Conservation (phyloP, 1,140 invertebrate genomes). For the Zaprionus taronus region DNA sequence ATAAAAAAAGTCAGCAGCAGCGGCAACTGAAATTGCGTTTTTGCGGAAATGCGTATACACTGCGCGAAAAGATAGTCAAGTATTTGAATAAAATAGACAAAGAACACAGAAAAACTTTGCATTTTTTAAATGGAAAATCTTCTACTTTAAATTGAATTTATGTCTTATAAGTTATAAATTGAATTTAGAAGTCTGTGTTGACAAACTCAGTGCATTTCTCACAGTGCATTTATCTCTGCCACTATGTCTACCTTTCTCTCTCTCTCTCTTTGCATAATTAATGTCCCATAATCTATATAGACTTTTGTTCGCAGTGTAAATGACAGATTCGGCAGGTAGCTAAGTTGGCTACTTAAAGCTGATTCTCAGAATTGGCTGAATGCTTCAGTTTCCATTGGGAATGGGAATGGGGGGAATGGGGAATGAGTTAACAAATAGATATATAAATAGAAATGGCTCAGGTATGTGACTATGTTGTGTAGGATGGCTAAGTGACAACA, state of each 20-base stretch:
- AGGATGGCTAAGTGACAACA: constrained; percentile 52
- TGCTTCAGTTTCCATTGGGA: constrained; percentile 21
- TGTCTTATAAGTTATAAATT: too few species aligned
- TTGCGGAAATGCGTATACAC: constrained; percentile 33
- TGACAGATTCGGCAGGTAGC: constrained; percentile 42
- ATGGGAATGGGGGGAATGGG: constrained; percentile 27
- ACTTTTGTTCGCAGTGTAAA: constrained; percentile 13
- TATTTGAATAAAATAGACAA: background rate
- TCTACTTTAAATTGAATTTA: background rate
- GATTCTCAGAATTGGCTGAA: constrained; percentile 35
- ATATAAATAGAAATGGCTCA: constrained; percentile 28
- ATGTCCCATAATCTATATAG: background rate
- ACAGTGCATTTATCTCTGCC: background rate
- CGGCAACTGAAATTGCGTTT: constrained; percentile 21
- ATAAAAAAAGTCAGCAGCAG: constrained; percentile 26
- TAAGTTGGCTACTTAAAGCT: constrained; percentile 37
- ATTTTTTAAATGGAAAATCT: background rate
- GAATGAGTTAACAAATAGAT: constrained; percentile 17
- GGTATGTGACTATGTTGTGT: constrained; percentile 22
- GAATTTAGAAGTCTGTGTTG: background rate
- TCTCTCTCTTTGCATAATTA: background rate
- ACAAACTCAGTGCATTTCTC: background rate
- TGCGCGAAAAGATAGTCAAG: background rate
- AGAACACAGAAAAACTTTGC: background rate
- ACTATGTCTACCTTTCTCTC: background rate